A percentile compares a stretch with the other conserved stretches of the same genome.
phyloP scores from a whole-genome alignment of 2,888 invertebrate species.

The Phorcus lineatus region DNA sequence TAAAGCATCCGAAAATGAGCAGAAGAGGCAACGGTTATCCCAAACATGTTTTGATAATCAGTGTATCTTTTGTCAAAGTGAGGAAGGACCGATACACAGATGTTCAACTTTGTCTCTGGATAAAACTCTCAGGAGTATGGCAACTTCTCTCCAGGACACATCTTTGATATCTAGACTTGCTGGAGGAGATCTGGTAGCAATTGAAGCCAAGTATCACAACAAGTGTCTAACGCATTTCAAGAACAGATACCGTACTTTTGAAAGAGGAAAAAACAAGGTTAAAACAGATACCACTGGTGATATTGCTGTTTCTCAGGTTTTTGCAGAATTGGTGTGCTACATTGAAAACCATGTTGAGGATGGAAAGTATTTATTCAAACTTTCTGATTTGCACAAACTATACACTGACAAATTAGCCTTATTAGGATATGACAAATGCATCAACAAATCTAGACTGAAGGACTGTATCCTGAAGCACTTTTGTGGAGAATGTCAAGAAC shows the following conservation, averaged over 20 bases:
- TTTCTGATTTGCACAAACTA: neutral
- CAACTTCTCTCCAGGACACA: neutral
- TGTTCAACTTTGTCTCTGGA: neutral
- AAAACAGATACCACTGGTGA: neutral
- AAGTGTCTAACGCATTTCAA: neutral
- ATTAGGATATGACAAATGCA: neutral
- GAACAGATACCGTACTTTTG: neutral
- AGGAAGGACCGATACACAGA: neutral
- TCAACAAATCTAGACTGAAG: neutral
- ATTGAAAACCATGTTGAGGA: neutral
- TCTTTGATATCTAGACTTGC: neutral
- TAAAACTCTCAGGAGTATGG: neutral
- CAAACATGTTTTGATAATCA: too few species aligned
- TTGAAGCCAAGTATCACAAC: neutral
- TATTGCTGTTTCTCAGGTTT: neutral
- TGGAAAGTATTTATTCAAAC: neutral
- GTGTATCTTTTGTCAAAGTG: too few species aligned
- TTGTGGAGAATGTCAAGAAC: neutral
- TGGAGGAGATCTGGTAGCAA: neutral
- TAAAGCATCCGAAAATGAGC: too few species aligned
- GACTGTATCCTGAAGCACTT: neutral
- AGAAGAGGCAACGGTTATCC: too few species aligned
- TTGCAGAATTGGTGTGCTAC: neutral
- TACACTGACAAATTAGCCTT: neutral
- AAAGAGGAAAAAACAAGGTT: too few species aligned